Percentiles rank a stretch among this genome's conserved stretches.
Evolutionary conservation across 1,140 invertebrate genomes (phyloP).

Genomic region (Trichonephila clavata): DNA sequence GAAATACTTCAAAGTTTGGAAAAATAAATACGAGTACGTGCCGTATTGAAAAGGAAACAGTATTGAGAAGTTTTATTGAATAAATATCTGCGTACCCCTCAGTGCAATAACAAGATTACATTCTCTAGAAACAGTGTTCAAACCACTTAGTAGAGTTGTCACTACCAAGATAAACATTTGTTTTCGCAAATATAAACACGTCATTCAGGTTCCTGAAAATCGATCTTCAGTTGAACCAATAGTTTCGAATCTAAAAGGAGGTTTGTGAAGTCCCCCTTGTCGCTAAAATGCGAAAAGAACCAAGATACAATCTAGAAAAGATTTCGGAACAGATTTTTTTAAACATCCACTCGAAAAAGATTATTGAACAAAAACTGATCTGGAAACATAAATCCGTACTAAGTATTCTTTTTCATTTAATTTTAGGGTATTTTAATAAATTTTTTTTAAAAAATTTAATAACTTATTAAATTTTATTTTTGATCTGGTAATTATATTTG

Average conservation of each 20-base stretch:
- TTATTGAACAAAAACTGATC: too few species aligned
- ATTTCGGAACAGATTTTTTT: background rate
- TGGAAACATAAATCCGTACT: too few species aligned
- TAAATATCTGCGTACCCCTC: background rate
- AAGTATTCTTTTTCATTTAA: too few species aligned
- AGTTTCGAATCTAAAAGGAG: conserved; percentile 52
- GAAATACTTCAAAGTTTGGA: background rate
- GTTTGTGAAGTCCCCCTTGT: background rate
- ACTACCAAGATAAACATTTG: conserved; percentile 65
- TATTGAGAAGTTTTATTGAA: conserved; percentile 34
- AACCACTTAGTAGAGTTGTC: conserved; percentile 50
- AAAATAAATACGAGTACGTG: background rate
- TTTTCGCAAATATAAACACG: conserved; percentile 57
- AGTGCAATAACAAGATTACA: conserved; percentile 47
- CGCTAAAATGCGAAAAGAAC: background rate
- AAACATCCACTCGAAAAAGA: background rate
- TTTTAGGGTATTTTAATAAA: too few species aligned
- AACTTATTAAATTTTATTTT: too few species aligned
- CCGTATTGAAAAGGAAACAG: background rate
- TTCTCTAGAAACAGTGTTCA: conserved; percentile 50
- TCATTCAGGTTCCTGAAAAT: conserved; percentile 51
- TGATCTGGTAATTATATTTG: too few species aligned
- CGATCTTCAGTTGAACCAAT: conserved; percentile 53
- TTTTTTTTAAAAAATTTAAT: too few species aligned
- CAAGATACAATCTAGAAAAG: background rate